Evolutionary conservation across 2,113 vertebrate species (phyloP).

Genomic region (Lepus americanus): DNA sequence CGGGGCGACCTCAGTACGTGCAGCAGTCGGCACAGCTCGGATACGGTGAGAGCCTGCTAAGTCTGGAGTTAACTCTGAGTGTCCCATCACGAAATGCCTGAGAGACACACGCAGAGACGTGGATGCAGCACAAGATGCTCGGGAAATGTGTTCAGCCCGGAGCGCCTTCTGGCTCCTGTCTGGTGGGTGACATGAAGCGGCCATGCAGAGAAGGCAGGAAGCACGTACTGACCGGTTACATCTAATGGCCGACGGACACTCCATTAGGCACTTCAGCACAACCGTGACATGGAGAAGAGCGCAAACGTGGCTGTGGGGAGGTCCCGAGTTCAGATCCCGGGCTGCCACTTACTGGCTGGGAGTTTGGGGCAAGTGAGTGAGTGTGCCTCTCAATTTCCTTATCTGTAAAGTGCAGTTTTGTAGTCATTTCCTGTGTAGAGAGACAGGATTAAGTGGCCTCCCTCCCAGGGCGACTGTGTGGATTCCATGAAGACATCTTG

Average conservation of each 20-base stretch:
- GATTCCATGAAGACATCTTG: neutral
- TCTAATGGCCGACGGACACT: neutral
- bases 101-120: neutral
- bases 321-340: neutral
- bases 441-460: neutral
- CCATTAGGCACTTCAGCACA: neutral
- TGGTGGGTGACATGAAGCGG: neutral
- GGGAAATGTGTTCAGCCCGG: neutral
- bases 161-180: neutral
- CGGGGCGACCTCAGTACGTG: neutral
- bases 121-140: neutral
- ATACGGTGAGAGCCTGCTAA: no score
- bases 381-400: neutral
- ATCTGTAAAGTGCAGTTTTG: neutral
- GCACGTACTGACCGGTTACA: neutral
- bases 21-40: neutral
- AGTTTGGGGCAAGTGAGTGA: neutral
- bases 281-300: fast-evolving
- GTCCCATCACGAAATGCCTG: neutral
- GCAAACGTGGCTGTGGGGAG: fast-evolving
- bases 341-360: no score
- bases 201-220: neutral
- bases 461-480: neutral
- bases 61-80: neutral
- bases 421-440: neutral